A percentile compares a stretch with the other conserved stretches of the same genome.
Conservation (phyloP, 2,797 vertebrate genomes). For the Taeniopygia guttata region DNA sequence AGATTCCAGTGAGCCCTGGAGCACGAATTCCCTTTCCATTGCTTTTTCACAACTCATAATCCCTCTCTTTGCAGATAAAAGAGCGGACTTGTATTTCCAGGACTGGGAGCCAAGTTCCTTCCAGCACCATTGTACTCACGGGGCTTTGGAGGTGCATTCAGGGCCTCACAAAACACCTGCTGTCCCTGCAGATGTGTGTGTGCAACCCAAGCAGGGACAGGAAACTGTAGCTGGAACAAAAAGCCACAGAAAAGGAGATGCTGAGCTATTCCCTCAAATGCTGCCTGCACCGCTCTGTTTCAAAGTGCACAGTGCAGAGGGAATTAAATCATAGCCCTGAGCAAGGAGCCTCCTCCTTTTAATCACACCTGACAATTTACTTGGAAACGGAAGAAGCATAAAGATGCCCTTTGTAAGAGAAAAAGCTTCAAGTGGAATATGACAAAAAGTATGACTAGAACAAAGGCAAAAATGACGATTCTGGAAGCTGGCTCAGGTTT, state of each 20-base stretch:
- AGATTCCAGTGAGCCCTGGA: not conserved
- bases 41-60: not conserved
- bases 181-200: not conserved
- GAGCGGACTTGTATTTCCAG: not conserved
- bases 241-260: not conserved
- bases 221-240: not conserved
- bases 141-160: not conserved
- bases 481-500: conserved; percentile 65
- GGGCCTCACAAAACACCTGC: accelerated
- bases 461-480: conserved; percentile 62
- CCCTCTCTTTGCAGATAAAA: not conserved
- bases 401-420: not conserved
- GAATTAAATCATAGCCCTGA: conserved; percentile 53
- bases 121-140: not conserved
- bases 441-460: conserved; percentile 3
- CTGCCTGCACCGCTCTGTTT: not conserved
- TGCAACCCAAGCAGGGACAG: not conserved
- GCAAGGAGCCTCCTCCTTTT: conserved; percentile 47
- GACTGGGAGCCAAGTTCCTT: not conserved
- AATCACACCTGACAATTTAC: conserved; percentile 33
- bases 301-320: not conserved
- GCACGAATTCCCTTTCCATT: not conserved
- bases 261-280: not conserved
- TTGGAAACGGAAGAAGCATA: conserved; percentile 44
- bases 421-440: not conserved